These are phyloP conservation scores for Nebria ingens DNA, from an alignment of 1,140 invertebrate genomes.

Conservation along the genomic window DNA sequence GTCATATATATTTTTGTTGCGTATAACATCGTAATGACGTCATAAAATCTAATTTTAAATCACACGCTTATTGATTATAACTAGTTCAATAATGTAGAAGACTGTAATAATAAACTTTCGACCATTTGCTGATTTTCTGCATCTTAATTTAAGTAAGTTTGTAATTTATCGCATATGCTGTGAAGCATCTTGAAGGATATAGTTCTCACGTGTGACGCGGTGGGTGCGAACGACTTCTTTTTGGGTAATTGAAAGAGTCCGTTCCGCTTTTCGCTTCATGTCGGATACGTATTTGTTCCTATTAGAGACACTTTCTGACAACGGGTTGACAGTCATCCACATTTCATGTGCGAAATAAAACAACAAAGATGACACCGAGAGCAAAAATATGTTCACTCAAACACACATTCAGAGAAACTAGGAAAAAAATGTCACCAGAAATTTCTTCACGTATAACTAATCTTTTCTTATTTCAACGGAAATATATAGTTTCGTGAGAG, in stretches of 20 bases:
- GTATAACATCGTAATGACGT: too few relatives aligned
- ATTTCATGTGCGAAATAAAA: neutral
- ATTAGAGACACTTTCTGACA: conserved; percentile 4
- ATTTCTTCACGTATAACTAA: neutral
- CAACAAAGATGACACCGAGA: neutral
- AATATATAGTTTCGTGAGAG: too few relatives aligned
- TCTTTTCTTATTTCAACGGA: too few relatives aligned
- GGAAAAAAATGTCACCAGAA: neutral
- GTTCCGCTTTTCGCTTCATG: neutral
- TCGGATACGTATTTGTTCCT: neutral
- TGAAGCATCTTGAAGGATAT: neutral
- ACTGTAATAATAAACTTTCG: too few relatives aligned
- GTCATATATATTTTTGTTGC: too few relatives aligned
- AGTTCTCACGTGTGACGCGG: neutral
- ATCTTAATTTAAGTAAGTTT: neutral
- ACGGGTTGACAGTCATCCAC: neutral
- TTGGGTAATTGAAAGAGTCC: neutral
- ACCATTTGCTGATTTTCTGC: neutral
- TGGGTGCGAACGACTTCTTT: neutral
- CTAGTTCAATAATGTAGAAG: too few relatives aligned
- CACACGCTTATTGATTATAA: too few relatives aligned
- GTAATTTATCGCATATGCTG: neutral
- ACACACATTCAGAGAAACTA: too few relatives aligned
- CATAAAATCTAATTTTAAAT: too few relatives aligned
- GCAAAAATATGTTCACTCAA: neutral